Conservation (phyloP, 2,888 invertebrate species). For the Ennomos erosarius region DNA sequence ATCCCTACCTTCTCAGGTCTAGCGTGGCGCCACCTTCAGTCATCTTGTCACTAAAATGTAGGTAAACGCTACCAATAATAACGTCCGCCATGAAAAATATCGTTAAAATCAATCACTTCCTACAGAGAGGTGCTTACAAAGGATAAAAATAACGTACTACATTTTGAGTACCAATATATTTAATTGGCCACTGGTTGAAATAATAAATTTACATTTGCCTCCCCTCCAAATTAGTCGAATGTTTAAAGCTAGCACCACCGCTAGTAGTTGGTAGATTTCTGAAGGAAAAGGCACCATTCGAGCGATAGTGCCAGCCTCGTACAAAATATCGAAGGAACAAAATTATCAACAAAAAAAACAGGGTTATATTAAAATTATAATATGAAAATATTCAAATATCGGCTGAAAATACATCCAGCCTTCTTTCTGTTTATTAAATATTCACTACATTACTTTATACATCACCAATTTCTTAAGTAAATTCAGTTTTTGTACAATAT, state of each 20-base stretch:
- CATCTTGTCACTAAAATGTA: not conserved
- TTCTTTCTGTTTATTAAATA: slow-evolving; percentile 84
- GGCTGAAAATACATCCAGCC: slow-evolving; percentile 80
- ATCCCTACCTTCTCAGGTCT: too few species aligned
- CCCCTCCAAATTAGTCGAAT: slow-evolving; percentile 69
- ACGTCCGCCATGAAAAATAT: too few species aligned
- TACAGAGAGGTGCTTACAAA: not conserved
- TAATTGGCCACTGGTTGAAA: slow-evolving; percentile 85
- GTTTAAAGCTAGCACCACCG: slow-evolving; percentile 60
- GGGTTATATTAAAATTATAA: slow-evolving; percentile 85
- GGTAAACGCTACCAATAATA: not conserved
- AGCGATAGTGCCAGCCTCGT: slow-evolving; percentile 64
- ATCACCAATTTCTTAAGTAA: slow-evolving; percentile 86
- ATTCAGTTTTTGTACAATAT: slow-evolving; percentile 86
- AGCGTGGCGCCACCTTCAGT: too few species aligned
- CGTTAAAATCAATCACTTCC: too few species aligned
- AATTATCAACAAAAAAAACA: slow-evolving; percentile 80
- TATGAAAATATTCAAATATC: slow-evolving; percentile 85
- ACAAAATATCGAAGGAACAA: slow-evolving; percentile 79
- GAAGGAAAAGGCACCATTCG: slow-evolving; percentile 36
- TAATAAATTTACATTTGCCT: slow-evolving; percentile 79
- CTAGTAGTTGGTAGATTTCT: slow-evolving; percentile 36
- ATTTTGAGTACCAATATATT: slow-evolving; percentile 82
- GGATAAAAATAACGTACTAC: slow-evolving; percentile 70
- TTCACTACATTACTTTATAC: slow-evolving; percentile 84